Percentiles rank a stretch among this genome's conserved stretches.
Evolutionary conservation across 2,797 vertebrate genomes (phyloP).

Genomic region (Moxostoma hubbsi): DNA sequence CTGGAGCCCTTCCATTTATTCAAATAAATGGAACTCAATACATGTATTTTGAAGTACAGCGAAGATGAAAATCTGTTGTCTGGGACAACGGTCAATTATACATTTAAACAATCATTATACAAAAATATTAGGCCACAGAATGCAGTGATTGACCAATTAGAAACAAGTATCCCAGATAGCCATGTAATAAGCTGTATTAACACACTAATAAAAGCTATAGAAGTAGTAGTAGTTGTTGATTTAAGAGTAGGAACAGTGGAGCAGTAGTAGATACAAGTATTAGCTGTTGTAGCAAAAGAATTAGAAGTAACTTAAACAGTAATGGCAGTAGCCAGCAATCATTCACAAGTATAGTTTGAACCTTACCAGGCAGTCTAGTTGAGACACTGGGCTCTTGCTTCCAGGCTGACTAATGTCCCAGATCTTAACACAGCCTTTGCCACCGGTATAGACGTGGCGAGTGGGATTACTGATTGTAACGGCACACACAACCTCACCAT

Average conservation of each 20-base stretch:
- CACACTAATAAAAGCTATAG: neutral
- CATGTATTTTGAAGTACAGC: neutral
- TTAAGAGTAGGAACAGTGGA: neutral
- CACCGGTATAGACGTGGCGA: constrained; percentile 93
- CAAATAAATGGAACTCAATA: neutral
- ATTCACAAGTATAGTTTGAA: neutral
- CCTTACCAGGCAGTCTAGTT: constrained; percentile 93
- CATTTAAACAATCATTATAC: too few relatives aligned
- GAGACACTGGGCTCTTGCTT: constrained; percentile 93
- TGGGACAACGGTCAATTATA: too few relatives aligned
- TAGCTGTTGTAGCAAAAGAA: too few relatives aligned
- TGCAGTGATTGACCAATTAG: too few relatives aligned
- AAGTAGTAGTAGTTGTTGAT: neutral
- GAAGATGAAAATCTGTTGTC: too few relatives aligned
- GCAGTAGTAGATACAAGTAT: neutral
- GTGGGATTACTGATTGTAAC: constrained; percentile 98
- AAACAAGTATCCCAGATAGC: too few relatives aligned
- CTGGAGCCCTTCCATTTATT: neutral
- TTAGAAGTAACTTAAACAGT: neutral
- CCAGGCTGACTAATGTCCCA: constrained; percentile 97
- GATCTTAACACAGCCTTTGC: constrained; percentile 97
- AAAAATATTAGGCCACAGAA: too few relatives aligned
- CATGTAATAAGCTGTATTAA: neutral
- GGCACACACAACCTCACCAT: constrained; percentile 87
- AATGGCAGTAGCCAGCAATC: neutral